These are phyloP conservation scores for Meles meles DNA, from an alignment of 2,113 vertebrate genomes.

Conservation along the genomic window DNA sequence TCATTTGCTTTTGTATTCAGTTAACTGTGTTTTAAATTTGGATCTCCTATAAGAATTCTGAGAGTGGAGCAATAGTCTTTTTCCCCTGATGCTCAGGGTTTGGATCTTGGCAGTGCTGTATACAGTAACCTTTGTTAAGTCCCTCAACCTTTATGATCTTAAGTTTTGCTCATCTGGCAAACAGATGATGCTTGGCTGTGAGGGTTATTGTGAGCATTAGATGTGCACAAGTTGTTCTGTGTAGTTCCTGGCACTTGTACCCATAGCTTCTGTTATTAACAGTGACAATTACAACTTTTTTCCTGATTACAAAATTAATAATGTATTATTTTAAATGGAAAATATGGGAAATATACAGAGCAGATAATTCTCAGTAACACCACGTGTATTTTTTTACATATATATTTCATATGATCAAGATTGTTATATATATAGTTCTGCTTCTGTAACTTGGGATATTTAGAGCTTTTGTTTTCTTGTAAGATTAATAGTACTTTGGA, in stretches of 20 bases:
- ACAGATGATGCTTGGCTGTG: not conserved
- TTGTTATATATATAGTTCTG: not conserved
- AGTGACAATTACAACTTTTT: not conserved
- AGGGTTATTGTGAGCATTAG: not conserved
- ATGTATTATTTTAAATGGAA: not conserved
- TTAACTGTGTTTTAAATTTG: not conserved
- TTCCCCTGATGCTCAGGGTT: not conserved
- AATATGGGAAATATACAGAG: not conserved
- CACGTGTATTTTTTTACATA: not conserved
- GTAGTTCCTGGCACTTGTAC: not conserved
- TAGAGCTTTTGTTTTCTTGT: not conserved
- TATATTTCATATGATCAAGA: not conserved
- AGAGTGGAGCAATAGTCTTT: not conserved
- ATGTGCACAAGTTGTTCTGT: not conserved
- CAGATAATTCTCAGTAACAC: not conserved
- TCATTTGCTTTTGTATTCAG: not conserved
- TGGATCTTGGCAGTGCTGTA: not conserved
- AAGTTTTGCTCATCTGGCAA: not conserved
- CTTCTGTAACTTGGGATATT: not conserved
- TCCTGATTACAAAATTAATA: not conserved
- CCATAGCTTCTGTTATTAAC: not conserved
- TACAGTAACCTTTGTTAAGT: not conserved
- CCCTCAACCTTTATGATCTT: not conserved
- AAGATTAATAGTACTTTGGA: conserved; percentile 8
- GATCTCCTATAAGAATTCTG: not conserved